phyloP scores from a whole-genome alignment of 2,113 vertebrate genomes.

The Psittacara wagleri region DNA sequence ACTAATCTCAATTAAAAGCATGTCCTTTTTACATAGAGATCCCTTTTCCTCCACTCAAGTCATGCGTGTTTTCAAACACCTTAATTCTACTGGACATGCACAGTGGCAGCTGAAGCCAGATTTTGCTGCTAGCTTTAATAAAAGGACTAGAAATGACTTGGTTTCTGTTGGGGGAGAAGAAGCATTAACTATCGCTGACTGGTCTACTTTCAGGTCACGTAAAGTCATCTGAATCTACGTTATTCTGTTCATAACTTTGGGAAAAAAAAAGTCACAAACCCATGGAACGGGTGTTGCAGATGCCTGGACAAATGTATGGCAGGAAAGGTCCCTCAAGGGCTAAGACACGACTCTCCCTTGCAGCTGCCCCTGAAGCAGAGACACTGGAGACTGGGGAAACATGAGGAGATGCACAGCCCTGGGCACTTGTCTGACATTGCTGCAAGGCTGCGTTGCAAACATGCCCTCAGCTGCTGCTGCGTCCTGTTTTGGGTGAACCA shows the following conservation, averaged over 20 bases:
- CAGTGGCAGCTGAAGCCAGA: background rate
- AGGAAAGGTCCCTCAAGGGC: background rate
- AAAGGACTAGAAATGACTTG: background rate
- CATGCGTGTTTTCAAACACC: background rate
- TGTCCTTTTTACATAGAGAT: background rate
- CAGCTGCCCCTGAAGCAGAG: background rate
- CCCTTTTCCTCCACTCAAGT: background rate
- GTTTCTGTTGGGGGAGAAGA: background rate
- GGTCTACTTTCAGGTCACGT: background rate
- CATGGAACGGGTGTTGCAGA: background rate
- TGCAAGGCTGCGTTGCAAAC: background rate
- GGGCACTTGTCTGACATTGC: background rate
- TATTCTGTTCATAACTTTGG: background rate
- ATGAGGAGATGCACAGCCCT: background rate
- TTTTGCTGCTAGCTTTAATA: background rate
- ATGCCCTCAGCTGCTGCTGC: background rate
- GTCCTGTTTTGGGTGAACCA: background rate
- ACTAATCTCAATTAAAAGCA: constrained; percentile 30
- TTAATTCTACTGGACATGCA: background rate
- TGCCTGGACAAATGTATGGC: background rate
- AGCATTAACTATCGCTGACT: background rate
- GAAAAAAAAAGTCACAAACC: background rate
- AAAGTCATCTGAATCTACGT: background rate
- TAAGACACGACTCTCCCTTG: accelerated
- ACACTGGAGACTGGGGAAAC: background rate